These are phyloP conservation scores for Pteronotus mesoamericanus DNA, from an alignment of 2,797 vertebrate genomes.

Conservation along the genomic window DNA sequence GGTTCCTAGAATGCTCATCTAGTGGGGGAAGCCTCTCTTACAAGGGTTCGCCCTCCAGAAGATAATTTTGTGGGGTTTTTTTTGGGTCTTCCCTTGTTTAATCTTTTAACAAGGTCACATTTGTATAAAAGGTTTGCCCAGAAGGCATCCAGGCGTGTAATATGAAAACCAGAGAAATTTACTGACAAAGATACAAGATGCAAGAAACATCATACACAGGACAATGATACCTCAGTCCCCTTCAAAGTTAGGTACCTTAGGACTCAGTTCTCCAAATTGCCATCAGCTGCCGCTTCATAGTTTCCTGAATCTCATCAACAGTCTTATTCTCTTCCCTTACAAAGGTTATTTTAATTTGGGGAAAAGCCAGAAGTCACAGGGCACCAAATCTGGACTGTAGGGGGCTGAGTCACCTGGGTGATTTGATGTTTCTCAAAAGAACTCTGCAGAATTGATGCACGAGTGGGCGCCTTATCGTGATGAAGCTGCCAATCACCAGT, in stretches of 20 bases:
- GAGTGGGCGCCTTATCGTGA: not conserved
- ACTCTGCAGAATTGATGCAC: not conserved
- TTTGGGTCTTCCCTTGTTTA: not conserved
- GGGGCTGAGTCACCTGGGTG: not conserved
- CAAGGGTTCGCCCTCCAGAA: not conserved
- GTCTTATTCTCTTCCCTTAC: not conserved
- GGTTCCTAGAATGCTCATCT: not conserved
- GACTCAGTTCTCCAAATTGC: not conserved
- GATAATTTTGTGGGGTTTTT: not conserved
- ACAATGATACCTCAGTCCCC: not conserved
- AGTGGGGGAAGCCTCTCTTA: not conserved
- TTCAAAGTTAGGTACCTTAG: not conserved
- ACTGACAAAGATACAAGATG: not conserved
- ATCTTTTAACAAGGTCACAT: not conserved
- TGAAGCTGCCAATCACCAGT: not conserved
- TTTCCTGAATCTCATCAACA: not conserved
- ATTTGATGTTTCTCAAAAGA: not conserved
- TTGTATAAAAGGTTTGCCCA: not conserved
- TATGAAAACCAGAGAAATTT: not conserved
- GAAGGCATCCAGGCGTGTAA: not conserved
- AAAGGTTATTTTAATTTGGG: not conserved
- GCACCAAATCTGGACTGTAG: not conserved
- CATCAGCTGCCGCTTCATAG: not conserved
- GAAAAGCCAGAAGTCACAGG: not conserved
- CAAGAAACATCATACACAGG: not conserved